A percentile compares a stretch with the other conserved stretches of the same genome.
These are phyloP conservation scores for Sepioteuthis lessoniana DNA, from an alignment of 2,888 invertebrate species.

Conservation along the genomic window DNA sequence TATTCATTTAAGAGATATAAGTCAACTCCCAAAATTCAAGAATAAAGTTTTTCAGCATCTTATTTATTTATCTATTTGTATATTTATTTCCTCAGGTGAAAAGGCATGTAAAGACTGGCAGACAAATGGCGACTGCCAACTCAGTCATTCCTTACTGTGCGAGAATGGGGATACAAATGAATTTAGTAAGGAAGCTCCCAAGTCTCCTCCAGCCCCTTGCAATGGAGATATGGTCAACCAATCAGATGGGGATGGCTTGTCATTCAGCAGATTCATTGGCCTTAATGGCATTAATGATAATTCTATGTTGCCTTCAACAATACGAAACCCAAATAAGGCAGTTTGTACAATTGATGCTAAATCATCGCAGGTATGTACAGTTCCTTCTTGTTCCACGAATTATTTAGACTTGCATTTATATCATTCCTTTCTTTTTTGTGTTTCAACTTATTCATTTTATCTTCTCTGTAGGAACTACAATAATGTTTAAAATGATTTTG, in stretches of 20 bases:
- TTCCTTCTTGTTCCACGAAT: neutral
- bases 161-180: neutral
- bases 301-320: conserved; percentile 62
- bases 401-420: neutral
- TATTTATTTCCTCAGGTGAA: neutral
- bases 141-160: neutral
- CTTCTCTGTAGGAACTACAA: no score
- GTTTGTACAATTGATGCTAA: conserved; percentile 82
- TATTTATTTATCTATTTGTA: no score
- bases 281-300: conserved; percentile 58
- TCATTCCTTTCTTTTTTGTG: no score
- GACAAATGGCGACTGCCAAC: neutral
- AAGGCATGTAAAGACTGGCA: neutral
- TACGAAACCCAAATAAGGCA: conserved; percentile 81
- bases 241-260: conserved; percentile 57
- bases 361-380: conserved; percentile 78
- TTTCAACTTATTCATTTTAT: no score
- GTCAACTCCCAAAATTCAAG: no score
- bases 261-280: conserved; percentile 78
- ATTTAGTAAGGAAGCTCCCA: neutral
- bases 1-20: no score
- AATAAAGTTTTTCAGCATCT: no score
- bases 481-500: no score
- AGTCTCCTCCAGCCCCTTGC: neutral
- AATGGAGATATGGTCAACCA: neutral